Evolutionary conservation across 2,797 vertebrate genomes (phyloP), one percentile per base, ranked within the genome.

Genomic region (Argyrosomus regius): DNA sequence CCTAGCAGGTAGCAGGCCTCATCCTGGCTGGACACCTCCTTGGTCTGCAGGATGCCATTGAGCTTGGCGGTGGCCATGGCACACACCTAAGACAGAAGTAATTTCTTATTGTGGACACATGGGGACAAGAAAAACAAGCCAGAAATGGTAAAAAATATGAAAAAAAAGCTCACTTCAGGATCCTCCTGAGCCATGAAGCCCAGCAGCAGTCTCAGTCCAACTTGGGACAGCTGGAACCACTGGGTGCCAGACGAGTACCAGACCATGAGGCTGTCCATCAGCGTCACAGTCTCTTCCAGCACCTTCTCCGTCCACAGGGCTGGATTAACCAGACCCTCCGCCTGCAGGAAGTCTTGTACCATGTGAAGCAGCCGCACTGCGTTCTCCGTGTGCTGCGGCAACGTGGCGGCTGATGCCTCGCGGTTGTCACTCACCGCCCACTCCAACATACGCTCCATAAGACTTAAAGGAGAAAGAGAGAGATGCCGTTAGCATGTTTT

Each of bases 381-480:
- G 71, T 98, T 98, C 94, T 99, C 98, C 3, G 96, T 97, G 93
- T 97, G 96, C 65, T 96, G 90, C 0, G 96, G 95, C 69, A 98
- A 86, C 5, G 92, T 93, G 72, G 88, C 93, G 0, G 95, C 89
- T 74, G 97, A 97, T 0, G 97, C 94, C 86, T 99, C 98, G 66
- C 96, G 96, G 86, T 97, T 98, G 76, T 98, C 98, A 3, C 93
- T 94, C 82, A 99, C 96, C 0, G 97, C 95, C 95, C 96, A 98
- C 89, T 99, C 97, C 91, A 99, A 84, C 98, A 99, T 99, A 35
- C 97, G 97, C 88, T 99, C 98, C 91, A 99, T 94, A 41, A 99
- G 95, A 81, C 98, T 84, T 97, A 1, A 91, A 43, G 1, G 1
- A 31, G 3, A 52, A 16, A 56, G 17, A 49, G 3, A 63, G n/a